Percentiles rank a stretch among this genome's conserved stretches.
These are phyloP conservation scores for Cantharis rufa DNA, from an alignment of 2,888 invertebrate genomes.

Conservation along the genomic window DNA sequence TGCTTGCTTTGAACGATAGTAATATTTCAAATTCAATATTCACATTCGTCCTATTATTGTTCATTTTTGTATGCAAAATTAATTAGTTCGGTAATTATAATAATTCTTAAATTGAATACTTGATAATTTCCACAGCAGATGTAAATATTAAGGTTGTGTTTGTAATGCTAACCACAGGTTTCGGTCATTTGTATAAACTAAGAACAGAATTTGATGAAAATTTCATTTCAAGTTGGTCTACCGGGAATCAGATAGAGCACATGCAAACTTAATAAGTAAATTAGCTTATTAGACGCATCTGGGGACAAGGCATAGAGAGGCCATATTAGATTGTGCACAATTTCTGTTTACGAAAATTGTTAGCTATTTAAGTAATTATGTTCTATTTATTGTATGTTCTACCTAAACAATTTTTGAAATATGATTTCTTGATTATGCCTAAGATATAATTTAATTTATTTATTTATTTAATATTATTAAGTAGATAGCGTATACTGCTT, in stretches of 20 bases:
- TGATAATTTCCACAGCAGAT: not conserved
- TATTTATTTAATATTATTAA: too few species aligned
- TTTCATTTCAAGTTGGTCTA: constrained; percentile 21
- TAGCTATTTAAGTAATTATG: not conserved
- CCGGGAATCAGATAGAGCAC: constrained; percentile 25
- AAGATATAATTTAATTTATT: not conserved
- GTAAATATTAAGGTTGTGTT: not conserved
- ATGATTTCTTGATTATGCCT: not conserved
- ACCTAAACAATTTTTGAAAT: not conserved
- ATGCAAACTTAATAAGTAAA: constrained; percentile 32
- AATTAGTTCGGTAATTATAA: not conserved
- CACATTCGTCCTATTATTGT: not conserved
- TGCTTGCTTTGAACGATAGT: not conserved
- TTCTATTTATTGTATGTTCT: not conserved
- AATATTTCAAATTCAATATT: not conserved
- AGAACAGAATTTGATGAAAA: constrained; percentile 27
- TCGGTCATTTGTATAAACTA: not conserved
- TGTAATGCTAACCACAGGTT: not conserved
- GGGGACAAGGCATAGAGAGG: constrained; percentile 20
- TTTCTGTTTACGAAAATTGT: constrained; percentile 24
- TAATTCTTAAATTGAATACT: not conserved
- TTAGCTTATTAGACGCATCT: constrained; percentile 28
- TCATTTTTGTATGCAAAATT: not conserved
- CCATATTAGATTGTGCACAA: constrained; percentile 24
- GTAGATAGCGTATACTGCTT: too few species aligned